These are phyloP conservation scores for Liopterus haemorrhoidalis DNA, from an alignment of 2,888 invertebrate species.

Conservation along the genomic window DNA sequence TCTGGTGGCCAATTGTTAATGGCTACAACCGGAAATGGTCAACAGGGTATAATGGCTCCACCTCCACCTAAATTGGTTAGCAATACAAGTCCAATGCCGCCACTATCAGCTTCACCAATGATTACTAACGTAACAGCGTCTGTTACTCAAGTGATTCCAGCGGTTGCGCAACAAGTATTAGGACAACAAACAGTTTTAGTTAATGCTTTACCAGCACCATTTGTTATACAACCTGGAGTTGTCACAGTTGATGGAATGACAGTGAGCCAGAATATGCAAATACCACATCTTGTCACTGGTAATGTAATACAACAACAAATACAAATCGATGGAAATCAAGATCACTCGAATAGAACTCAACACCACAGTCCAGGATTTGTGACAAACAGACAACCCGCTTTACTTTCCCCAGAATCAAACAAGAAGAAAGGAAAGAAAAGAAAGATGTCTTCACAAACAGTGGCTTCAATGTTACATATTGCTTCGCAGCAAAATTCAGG, in stretches of 20 bases:
- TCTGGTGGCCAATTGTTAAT: slow-evolving; percentile 70
- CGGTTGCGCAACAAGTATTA: slow-evolving; percentile 60
- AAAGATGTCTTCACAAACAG: slow-evolving; percentile 62
- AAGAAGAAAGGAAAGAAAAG: slow-evolving; percentile 63
- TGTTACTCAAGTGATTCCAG: slow-evolving; percentile 59
- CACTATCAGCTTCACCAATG: slow-evolving; percentile 57
- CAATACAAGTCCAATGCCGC: slow-evolving; percentile 50
- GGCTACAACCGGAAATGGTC: slow-evolving; percentile 50
- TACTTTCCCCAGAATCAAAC: slow-evolving; percentile 64
- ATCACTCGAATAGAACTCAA: slow-evolving; percentile 42
- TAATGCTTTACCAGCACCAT: slow-evolving; percentile 71
- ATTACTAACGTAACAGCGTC: slow-evolving; percentile 61
- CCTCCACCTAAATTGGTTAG: slow-evolving; percentile 53
- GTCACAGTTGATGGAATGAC: slow-evolving; percentile 70
- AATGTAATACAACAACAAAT: slow-evolving; percentile 56
- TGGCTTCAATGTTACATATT: slow-evolving; percentile 65
- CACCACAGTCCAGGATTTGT: slow-evolving; percentile 32
- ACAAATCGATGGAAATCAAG: slow-evolving; percentile 53
- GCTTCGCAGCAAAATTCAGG: slow-evolving; percentile 60
- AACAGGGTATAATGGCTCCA: slow-evolving; percentile 58
- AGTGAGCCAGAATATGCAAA: slow-evolving; percentile 61
- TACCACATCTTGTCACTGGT: slow-evolving; percentile 64
- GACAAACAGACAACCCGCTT: slow-evolving; percentile 38
- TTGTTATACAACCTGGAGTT: slow-evolving; percentile 71
- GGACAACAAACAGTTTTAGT: slow-evolving; percentile 75